Evolutionary conservation across 2,113 vertebrate genomes (phyloP).

Genomic region (Pelecanoides urinatrix): DNA sequence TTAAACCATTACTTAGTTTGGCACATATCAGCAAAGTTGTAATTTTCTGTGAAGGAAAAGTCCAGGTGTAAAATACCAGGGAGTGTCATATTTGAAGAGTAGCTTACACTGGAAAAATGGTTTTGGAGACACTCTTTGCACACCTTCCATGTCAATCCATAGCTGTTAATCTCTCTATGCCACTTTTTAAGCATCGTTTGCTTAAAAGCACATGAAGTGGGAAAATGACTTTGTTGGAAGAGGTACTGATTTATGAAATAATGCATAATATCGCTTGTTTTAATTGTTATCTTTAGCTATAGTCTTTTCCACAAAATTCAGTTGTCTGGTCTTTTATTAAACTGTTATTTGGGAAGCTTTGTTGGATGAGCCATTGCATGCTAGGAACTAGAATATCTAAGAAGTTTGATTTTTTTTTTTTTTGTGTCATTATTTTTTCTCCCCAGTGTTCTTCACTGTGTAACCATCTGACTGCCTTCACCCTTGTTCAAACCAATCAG

Average conservation of each 20-base stretch:
- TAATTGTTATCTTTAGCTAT: neutral
- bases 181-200: neutral
- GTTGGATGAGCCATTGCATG: neutral
- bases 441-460: neutral
- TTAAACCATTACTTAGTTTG: neutral
- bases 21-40: neutral
- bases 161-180: neutral
- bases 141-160: neutral
- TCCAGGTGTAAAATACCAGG: neutral
- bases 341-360: neutral
- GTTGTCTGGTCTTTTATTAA: slow-evolving; percentile 22
- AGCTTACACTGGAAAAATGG: neutral
- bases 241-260: neutral
- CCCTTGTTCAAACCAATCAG: neutral
- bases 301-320: neutral
- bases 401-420: neutral
- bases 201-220: neutral
- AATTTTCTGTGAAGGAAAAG: neutral
- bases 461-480: neutral
- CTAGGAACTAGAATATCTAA: slow-evolving; percentile 1
- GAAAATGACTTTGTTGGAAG: neutral
- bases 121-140: neutral
- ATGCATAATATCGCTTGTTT: neutral
- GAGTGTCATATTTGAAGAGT: neutral
- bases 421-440: neutral